Conservation (phyloP, 1,140 invertebrate genomes). For the Hydropsyche tenuis region DNA sequence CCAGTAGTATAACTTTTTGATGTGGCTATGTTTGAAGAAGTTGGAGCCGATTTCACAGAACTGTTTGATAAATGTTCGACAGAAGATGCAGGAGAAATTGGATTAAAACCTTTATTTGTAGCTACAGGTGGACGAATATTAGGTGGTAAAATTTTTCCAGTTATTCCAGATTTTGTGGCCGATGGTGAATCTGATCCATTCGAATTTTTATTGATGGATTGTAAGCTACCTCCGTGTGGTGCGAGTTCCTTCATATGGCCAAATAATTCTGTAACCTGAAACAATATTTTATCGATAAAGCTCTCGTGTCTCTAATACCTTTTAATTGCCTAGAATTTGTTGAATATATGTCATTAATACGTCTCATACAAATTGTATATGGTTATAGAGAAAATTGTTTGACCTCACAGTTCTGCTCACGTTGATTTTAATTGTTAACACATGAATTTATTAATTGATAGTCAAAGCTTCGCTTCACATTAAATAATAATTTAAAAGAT, state of each 20-base stretch:
- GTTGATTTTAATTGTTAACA: neutral
- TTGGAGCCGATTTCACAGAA: slow-evolving; percentile 32
- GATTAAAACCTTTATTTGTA: slow-evolving; percentile 55
- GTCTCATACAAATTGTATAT: neutral
- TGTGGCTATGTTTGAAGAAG: slow-evolving; percentile 20
- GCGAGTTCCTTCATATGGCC: slow-evolving; percentile 75
- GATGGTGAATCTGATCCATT: slow-evolving; percentile 41
- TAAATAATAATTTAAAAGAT: no score
- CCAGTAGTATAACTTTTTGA: slow-evolving; percentile 41
- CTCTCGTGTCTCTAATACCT: no score
- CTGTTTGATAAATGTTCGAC: slow-evolving; percentile 54
- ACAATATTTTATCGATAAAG: neutral
- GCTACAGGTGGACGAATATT: slow-evolving; percentile 52
- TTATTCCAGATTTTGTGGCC: neutral
- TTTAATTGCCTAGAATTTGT: no score
- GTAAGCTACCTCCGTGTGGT: slow-evolving; percentile 52
- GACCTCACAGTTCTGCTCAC: neutral
- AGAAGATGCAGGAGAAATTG: slow-evolving; percentile 54
- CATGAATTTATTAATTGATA: neutral
- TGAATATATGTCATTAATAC: no score
- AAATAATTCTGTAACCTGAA: slow-evolving; percentile 72
- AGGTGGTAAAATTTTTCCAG: slow-evolving; percentile 44
- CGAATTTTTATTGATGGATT: slow-evolving; percentile 47
- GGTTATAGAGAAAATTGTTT: neutral
- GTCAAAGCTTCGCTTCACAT: no score